Percentiles rank a stretch among this genome's conserved stretches.
These are phyloP conservation scores for Hypothenemus hampei DNA, from an alignment of 1,140 invertebrate genomes.

Conservation along the genomic window DNA sequence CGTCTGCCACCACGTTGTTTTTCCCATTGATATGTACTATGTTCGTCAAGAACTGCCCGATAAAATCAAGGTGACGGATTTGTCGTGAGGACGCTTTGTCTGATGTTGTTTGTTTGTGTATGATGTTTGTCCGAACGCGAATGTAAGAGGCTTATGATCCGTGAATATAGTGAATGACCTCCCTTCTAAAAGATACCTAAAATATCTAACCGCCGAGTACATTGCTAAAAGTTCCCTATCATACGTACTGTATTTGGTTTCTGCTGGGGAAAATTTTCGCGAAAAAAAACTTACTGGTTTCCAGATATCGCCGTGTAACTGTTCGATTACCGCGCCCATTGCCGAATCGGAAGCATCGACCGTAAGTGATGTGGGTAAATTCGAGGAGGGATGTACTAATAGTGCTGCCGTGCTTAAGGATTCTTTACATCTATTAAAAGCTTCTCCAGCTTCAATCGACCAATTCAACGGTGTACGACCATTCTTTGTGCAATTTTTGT, in stretches of 20 bases:
- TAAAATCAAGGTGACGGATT: too few relatives aligned
- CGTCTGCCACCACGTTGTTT: background rate
- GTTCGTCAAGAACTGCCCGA: background rate
- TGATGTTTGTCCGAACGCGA: background rate
- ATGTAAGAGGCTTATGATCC: background rate
- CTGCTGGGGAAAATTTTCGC: background rate
- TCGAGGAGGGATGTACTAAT: background rate
- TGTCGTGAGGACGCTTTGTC: background rate
- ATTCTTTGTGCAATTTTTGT: background rate
- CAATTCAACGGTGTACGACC: background rate
- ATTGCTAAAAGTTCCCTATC: conserved; percentile 15
- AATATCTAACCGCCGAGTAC: background rate
- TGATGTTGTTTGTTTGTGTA: too few relatives aligned
- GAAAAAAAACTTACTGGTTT: background rate
- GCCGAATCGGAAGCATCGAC: background rate
- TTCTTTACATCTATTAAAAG: background rate
- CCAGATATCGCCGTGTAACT: background rate
- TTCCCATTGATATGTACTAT: background rate
- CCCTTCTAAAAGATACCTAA: background rate
- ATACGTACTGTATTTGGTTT: background rate
- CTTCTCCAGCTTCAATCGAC: background rate
- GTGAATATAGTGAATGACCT: background rate
- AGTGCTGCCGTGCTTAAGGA: background rate
- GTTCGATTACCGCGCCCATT: background rate
- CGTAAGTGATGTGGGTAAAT: background rate